phyloP scores from a whole-genome alignment of 2,888 invertebrate genomes.

The Drosophila rubida region DNA sequence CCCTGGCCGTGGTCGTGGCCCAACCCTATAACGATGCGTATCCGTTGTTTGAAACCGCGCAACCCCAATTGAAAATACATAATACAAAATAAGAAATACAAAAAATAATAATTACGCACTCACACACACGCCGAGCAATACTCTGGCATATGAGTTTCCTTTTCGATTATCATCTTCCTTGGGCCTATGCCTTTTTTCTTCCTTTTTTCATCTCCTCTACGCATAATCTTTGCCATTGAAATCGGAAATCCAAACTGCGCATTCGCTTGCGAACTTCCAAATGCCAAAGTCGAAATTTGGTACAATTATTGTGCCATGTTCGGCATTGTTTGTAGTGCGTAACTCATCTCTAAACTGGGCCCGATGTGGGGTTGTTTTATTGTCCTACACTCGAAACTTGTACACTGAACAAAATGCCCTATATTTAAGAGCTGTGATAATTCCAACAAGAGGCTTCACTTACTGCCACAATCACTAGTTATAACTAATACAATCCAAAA shows the following conservation, averaged over 20 bases:
- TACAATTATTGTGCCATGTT: slow-evolving; percentile 57
- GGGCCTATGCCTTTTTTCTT: slow-evolving; percentile 8
- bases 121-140: slow-evolving; percentile 19
- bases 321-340: slow-evolving; percentile 41
- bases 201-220: slow-evolving; percentile 32
- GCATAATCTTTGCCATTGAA: slow-evolving; percentile 63
- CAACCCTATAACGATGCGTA: slow-evolving; percentile 56
- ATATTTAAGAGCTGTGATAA: neutral
- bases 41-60: slow-evolving; percentile 53
- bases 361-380: slow-evolving; percentile 63
- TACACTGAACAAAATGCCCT: slow-evolving; percentile 28
- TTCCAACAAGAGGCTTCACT: neutral
- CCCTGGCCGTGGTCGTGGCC: neutral
- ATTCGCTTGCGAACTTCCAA: slow-evolving; percentile 34
- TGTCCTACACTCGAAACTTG: slow-evolving; percentile 19
- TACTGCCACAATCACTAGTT: neutral
- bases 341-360: slow-evolving; percentile 52
- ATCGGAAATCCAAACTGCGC: slow-evolving; percentile 54
- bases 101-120: slow-evolving; percentile 66
- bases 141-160: slow-evolving; percentile 29
- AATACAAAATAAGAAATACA: slow-evolving; percentile 43
- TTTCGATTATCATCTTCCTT: slow-evolving; percentile 52
- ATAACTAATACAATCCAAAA: too few relatives aligned
- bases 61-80: slow-evolving; percentile 55
- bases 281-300: slow-evolving; percentile 56